Percentiles rank a stretch among this genome's conserved stretches.
Evolutionary conservation across 2,113 vertebrate genomes (phyloP).

Genomic region (Hippocampus comes): DNA sequence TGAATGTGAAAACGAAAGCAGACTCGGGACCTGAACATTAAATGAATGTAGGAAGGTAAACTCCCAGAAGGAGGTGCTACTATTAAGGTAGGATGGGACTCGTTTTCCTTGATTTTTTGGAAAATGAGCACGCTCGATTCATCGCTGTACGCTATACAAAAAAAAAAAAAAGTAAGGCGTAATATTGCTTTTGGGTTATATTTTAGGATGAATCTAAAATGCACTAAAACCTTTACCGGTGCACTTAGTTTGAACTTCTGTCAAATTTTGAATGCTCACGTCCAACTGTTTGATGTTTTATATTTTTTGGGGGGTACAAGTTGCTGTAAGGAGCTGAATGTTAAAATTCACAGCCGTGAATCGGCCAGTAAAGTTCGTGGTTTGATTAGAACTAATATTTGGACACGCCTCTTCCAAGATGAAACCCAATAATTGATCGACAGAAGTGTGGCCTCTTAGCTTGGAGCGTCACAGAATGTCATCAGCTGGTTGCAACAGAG

Average conservation of each 20-base stretch:
- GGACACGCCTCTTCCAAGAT: not conserved
- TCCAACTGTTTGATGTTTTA: no score
- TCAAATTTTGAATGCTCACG: not conserved
- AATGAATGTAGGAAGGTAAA: not conserved
- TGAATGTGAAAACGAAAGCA: conserved; percentile 48
- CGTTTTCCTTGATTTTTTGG: not conserved
- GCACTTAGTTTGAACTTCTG: not conserved
- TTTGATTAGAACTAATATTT: not conserved
- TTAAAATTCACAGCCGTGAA: no score
- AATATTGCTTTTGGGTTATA: not conserved
- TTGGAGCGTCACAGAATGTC: no score
- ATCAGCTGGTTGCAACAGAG: no score
- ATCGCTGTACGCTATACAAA: not conserved
- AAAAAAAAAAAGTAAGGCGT: not conserved
- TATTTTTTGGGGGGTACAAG: not conserved
- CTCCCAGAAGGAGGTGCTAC: not conserved
- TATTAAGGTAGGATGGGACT: not conserved
- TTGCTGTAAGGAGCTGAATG: not conserved
- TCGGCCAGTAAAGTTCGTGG: no score
- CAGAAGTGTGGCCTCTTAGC: no score
- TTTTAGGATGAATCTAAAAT: not conserved
- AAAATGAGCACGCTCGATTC: not conserved
- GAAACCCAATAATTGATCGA: no score
- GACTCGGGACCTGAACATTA: not conserved
- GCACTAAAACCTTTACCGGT: not conserved